A percentile compares a stretch with the other conserved stretches of the same genome.
Conservation (phyloP, 1,140 invertebrate genomes). For the Drosophila kanapiae region DNA sequence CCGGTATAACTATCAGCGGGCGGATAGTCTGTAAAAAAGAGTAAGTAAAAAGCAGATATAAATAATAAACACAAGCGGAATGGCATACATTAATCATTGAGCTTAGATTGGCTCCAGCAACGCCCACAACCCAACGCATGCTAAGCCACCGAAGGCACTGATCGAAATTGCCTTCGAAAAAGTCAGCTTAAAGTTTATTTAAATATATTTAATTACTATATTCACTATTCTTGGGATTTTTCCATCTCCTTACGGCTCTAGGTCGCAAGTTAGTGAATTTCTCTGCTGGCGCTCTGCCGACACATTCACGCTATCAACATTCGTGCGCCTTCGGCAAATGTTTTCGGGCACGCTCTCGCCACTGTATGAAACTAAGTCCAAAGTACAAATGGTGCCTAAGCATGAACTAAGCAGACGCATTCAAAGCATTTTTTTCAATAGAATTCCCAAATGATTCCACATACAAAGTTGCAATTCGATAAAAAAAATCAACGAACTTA, state of each 20-base stretch:
- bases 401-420: no score
- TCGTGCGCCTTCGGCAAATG: no score
- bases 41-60: conserved; percentile 35
- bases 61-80: conserved; percentile 39
- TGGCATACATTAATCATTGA: conserved; percentile 57
- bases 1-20: conserved; percentile 79
- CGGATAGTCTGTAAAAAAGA: conserved; percentile 73
- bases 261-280: no score
- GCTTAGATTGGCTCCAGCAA: conserved; percentile 71
- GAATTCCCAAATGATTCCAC: no score
- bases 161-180: not conserved
- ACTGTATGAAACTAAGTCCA: not conserved
- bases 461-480: no score
- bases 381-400: not conserved
- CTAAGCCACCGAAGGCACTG: conserved; percentile 24
- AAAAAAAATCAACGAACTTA: no score
- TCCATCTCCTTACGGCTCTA: no score
- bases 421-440: not conserved
- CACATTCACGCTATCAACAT: no score
- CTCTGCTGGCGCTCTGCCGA: no score
- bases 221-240: not conserved
- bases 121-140: conserved; percentile 58
- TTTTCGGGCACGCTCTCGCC: no score
- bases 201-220: no score
- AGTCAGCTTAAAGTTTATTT: not conserved